phyloP scores from a whole-genome alignment of 2,113 vertebrate genomes.

The Gallinago media region DNA sequence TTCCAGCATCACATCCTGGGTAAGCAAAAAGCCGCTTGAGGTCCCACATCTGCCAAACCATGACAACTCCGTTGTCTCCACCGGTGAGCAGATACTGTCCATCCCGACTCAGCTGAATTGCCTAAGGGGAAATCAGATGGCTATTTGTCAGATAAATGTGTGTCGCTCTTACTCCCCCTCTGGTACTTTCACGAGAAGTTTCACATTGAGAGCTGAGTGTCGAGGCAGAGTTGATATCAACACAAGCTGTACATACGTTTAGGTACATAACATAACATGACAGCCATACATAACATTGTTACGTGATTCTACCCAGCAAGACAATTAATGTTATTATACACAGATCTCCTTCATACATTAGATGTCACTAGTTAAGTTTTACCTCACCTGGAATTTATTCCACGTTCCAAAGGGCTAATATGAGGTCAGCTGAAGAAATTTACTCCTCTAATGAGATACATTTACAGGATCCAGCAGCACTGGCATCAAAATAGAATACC shows the following conservation, averaged over 20 bases:
- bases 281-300: neutral
- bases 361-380: neutral
- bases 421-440: constrained; percentile 12
- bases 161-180: neutral
- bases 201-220: neutral
- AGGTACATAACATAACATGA: too few relatives aligned
- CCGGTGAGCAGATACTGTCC: constrained; percentile 97
- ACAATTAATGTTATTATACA: neutral
- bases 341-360: neutral
- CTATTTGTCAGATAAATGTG: neutral
- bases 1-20: constrained; percentile 94
- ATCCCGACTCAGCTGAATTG: constrained; percentile 92
- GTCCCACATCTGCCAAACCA: constrained; percentile 91
- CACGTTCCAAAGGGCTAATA: neutral
- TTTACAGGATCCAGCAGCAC: neutral
- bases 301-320: neutral
- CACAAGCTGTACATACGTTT: neutral
- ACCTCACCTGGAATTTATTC: constrained; percentile 19
- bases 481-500: neutral
- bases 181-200: neutral
- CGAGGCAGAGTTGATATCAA: neutral
- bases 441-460: constrained; percentile 17
- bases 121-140: constrained; percentile 72
- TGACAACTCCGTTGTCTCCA: constrained; percentile 90
- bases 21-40: constrained; percentile 93